Conservation (phyloP, 2,888 invertebrate genomes). For the Galerucella pusilla region DNA sequence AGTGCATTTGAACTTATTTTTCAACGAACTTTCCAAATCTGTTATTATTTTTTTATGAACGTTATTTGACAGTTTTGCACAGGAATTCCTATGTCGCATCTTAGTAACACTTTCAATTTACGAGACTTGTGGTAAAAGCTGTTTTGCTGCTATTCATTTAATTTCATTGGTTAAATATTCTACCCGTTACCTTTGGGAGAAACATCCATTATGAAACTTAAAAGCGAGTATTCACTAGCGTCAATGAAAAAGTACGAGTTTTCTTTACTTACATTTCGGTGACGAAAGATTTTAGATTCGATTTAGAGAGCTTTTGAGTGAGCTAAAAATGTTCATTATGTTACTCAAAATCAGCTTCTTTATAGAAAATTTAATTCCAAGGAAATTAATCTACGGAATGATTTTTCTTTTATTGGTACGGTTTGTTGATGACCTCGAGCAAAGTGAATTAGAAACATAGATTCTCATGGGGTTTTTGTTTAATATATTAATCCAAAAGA, state of each 20-base stretch:
- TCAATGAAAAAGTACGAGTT: conserved; percentile 3
- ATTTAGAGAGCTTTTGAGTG: conserved; percentile 4
- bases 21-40: too few species aligned
- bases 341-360: neutral
- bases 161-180: neutral
- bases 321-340: conserved; percentile 15
- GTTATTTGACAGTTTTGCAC: too few species aligned
- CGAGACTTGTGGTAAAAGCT: neutral
- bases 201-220: neutral
- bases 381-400: conserved; percentile 8
- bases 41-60: too few species aligned
- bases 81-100: too few species aligned
- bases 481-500: too few species aligned
- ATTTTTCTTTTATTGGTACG: conserved; percentile 3
- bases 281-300: conserved; percentile 11
- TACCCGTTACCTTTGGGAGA: neutral
- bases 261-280: conserved; percentile 7
- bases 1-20: too few species aligned
- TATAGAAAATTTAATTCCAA: neutral
- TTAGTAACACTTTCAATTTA: neutral
- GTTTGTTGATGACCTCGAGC: neutral
- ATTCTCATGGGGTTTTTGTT: too few species aligned
- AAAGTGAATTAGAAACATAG: neutral
- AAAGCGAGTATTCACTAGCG: neutral
- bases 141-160: too few species aligned